Percentiles rank a stretch among this genome's conserved stretches.
Conservation (phyloP, 2,888 invertebrate genomes). For the Ypsolopha scabrella region DNA sequence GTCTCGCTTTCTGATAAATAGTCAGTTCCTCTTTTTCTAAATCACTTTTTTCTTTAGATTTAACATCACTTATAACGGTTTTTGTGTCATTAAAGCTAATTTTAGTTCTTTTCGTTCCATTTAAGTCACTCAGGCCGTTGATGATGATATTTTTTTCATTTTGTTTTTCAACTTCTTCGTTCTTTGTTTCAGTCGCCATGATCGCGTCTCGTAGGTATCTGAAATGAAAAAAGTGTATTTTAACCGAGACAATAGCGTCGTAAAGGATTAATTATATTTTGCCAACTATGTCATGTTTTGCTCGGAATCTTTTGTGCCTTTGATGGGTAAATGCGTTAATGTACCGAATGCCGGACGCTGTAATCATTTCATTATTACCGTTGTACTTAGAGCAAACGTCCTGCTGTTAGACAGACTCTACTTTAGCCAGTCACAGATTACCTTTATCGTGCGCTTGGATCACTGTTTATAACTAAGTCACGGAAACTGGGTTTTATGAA, state of each 20-base stretch:
- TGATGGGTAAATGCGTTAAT: conserved; percentile 48
- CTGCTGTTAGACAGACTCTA: conserved; percentile 35
- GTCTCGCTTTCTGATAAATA: conserved; percentile 65
- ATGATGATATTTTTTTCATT: conserved; percentile 30
- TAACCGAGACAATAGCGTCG: too few species aligned
- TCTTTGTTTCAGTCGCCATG: conserved; percentile 43
- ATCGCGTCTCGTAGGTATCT: conserved; percentile 11
- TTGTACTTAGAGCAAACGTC: conserved; percentile 50
- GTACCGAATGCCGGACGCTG: conserved; percentile 43
- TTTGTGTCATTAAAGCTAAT: conserved; percentile 40
- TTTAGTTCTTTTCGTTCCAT: conserved; percentile 38
- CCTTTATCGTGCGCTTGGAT: conserved; percentile 29
- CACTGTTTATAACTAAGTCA: conserved; percentile 18
- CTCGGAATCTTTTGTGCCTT: conserved; percentile 18
- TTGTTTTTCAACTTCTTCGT: conserved; percentile 29
- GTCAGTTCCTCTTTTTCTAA: conserved; percentile 45
- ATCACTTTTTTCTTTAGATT: conserved; percentile 17
- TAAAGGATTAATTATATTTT: too few species aligned
- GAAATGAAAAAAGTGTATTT: not conserved
- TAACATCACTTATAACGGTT: conserved; percentile 14
- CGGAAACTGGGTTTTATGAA: not conserved
- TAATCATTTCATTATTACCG: conserved; percentile 59
- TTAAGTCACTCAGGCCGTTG: conserved; percentile 41
- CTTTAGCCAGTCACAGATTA: conserved; percentile 40
- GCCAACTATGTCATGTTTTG: not conserved